A percentile compares a stretch with the other conserved stretches of the same genome.
phyloP scores from a whole-genome alignment of 2,797 vertebrate species.

The Semaprochilodus insignis region DNA sequence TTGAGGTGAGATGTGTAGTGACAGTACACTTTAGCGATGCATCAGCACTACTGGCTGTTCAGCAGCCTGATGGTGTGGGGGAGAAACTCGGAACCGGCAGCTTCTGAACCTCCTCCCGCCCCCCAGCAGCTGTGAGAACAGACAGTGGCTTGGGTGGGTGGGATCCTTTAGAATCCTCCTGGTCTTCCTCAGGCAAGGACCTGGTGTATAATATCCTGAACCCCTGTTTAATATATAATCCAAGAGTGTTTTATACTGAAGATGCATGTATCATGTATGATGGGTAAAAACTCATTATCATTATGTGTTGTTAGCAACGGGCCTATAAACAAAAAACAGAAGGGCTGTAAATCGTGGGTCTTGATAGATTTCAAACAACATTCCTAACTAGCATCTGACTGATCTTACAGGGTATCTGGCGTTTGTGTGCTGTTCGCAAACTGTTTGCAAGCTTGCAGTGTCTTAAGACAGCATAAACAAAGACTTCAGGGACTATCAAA shows the following conservation, averaged over 20 bases:
- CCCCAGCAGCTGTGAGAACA: no score
- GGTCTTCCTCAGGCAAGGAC: no score
- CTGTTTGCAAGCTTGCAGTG: neutral
- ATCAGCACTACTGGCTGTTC: no score
- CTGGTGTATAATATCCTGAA: no score
- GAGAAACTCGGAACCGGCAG: no score
- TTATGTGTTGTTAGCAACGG: slow-evolving; percentile 50
- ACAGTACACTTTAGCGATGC: no score
- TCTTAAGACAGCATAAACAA: slow-evolving; percentile 22
- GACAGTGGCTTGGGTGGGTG: no score
- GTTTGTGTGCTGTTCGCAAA: neutral
- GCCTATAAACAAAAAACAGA: slow-evolving; percentile 25
- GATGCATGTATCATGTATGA: neutral
- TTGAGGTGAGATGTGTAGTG: no score
- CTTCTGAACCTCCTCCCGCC: no score
- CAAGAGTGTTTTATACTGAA: neutral
- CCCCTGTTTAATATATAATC: neutral
- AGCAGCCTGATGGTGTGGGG: no score
- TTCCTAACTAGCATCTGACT: neutral
- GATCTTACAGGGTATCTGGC: neutral
- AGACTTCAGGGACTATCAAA: slow-evolving; percentile 11
- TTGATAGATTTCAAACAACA: neutral
- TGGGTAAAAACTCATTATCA: neutral
- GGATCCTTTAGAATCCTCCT: no score
- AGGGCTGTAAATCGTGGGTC: neutral